Evolutionary conservation across 2,888 invertebrate genomes (phyloP), one percentile per base, ranked within the genome.

Genomic region (Ctena decussata): DNA sequence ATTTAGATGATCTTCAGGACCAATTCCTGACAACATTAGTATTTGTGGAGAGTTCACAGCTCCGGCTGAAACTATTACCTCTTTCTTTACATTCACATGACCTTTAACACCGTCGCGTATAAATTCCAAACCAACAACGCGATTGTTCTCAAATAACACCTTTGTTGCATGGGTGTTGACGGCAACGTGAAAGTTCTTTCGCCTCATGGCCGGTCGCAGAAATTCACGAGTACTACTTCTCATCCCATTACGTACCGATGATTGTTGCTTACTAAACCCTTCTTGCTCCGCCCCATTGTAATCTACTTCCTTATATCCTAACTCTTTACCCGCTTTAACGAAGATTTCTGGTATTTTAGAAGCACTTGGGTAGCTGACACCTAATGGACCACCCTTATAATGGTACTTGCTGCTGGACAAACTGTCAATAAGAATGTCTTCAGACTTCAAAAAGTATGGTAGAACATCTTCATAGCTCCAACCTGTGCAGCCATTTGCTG

Each of bases 351-450:
- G 30, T 5, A 86, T 24, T 3, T 46, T 30, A 0, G 77, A 53
- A 15, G 39, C 12, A 2, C 35, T 39, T 98, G 98, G 79, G 11
- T 75, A 44, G n/a, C 69, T 76, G 1, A 87, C 84, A 41, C 77
- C 84, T 1, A 87, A 70, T 11, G 80, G 84, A 37, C 87, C 87
- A 1, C 87, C 84, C 44, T 71, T 57, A 30, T 60, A 18, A 72
- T 87, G 87, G 46, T 82, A 87, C 37, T 82, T 77, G 3, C 77
- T 74, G 12, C 39, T 41, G 37, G 84, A 72, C 2, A 82, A 71
- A 12, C 72, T 77, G 18, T 80, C 75, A 32, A 71, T 70, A 2
- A 82, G 71, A 6, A 80, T 80, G 39, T 87, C 85, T 53, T 87
- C 87, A 41, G 84, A 83, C 35, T 87, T 87, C 8, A 87, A 41